phyloP scores from a whole-genome alignment of 2,113 vertebrate species.

The Aphyosemion australe region DNA sequence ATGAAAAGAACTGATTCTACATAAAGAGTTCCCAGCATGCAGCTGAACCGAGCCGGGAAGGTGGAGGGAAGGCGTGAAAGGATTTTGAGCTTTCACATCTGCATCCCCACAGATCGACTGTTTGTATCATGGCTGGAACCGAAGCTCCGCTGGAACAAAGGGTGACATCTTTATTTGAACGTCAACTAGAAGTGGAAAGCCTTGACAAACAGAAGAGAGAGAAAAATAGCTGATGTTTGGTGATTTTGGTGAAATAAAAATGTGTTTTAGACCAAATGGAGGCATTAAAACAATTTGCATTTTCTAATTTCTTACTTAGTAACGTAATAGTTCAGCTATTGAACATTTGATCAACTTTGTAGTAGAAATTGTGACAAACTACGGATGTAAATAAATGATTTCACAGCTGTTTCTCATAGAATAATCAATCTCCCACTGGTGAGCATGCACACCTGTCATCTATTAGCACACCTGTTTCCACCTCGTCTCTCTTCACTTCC shows the following conservation, averaged over 20 bases:
- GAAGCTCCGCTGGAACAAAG: conserved; percentile 9
- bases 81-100: conserved; percentile 30
- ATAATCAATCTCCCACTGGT: no score
- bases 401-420: no score
- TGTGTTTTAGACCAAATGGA: no score
- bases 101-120: conserved; percentile 5
- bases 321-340: no score
- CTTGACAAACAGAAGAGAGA: not conserved
- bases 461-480: no score
- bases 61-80: conserved; percentile 29
- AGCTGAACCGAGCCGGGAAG: conserved; percentile 40
- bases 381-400: no score
- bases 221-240: not conserved
- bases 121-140: conserved; percentile 14
- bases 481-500: no score
- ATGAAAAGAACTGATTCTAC: conserved; percentile 62
- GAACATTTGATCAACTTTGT: no score
- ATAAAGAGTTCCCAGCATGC: conserved; percentile 61
- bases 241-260: not conserved
- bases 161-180: conserved; percentile 11
- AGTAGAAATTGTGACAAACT: no score
- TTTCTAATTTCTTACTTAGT: no score
- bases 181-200: conserved; percentile 2
- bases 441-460: no score
- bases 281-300: no score